phyloP scores from a whole-genome alignment of 2,888 invertebrate species.

The Polia nebulosa region DNA sequence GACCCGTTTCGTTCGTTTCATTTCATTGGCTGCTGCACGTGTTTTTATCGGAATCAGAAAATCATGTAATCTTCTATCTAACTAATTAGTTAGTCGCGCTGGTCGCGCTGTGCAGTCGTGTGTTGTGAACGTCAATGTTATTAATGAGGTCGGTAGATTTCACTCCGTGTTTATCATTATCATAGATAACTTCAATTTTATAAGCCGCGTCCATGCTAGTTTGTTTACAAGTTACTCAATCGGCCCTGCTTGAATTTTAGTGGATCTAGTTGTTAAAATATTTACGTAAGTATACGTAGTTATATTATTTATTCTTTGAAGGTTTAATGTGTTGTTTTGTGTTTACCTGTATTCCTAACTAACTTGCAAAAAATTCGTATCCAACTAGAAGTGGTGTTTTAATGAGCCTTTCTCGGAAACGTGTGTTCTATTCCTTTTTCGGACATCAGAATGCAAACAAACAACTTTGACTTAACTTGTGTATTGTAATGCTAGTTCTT shows the following conservation, averaged over 20 bases:
- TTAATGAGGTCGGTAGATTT: constrained; percentile 48
- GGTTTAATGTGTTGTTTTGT: neutral
- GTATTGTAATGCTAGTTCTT: neutral
- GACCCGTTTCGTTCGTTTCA: constrained; percentile 1
- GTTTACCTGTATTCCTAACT: neutral
- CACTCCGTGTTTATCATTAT: constrained; percentile 48
- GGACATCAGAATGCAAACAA: neutral
- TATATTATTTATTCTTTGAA: neutral
- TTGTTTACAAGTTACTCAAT: constrained; percentile 43
- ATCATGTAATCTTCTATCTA: constrained; percentile 39
- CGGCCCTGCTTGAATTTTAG: neutral
- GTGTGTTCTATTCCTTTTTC: neutral
- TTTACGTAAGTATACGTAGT: constrained; percentile 41
- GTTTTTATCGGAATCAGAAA: constrained; percentile 36
- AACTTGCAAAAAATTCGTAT: neutral
- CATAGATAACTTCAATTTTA: constrained; percentile 54
- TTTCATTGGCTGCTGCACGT: constrained; percentile 45
- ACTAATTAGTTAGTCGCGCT: constrained; percentile 7
- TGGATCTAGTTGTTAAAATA: constrained; percentile 4
- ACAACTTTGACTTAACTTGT: constrained; percentile 1
- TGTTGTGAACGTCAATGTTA: constrained; percentile 6
- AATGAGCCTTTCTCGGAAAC: constrained; percentile 25
- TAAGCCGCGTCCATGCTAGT: constrained; percentile 35
- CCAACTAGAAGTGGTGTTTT: constrained; percentile 6
- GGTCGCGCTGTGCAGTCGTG: constrained; percentile 13